phyloP scores from a whole-genome alignment of 2,113 vertebrate genomes.

The Epinephelus cyanopodus region DNA sequence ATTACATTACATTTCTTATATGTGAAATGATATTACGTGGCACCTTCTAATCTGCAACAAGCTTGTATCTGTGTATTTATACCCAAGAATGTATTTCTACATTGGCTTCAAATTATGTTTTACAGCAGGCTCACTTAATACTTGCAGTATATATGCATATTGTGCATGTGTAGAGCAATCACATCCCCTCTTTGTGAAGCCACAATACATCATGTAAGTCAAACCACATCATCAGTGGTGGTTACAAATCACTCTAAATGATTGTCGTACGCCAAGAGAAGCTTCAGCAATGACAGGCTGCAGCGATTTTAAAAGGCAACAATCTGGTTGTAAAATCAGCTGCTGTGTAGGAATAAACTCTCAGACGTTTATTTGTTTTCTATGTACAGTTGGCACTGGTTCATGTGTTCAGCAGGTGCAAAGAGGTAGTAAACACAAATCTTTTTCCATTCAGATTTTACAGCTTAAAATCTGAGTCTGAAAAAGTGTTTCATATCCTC shows the following conservation, averaged over 20 bases:
- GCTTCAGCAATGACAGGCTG: not conserved
- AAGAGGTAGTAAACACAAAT: slow-evolving; percentile 5
- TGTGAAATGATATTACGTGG: slow-evolving; percentile 2
- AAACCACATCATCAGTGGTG: not conserved
- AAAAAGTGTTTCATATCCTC: not conserved
- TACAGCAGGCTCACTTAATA: not conserved
- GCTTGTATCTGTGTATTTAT: not conserved
- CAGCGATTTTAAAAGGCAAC: not conserved
- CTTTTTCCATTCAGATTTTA: not conserved
- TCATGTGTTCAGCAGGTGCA: not conserved
- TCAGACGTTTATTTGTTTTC: not conserved
- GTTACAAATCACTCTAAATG: slow-evolving; percentile 5
- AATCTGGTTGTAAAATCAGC: not conserved
- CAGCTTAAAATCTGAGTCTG: not conserved
- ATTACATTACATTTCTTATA: not conserved
- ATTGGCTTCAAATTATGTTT: not conserved
- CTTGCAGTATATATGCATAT: not conserved
- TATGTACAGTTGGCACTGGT: not conserved
- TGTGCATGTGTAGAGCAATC: not conserved
- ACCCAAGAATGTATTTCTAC: not conserved
- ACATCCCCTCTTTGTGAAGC: not conserved
- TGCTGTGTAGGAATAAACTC: too few species aligned
- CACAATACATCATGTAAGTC: not conserved
- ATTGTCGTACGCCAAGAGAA: not conserved
- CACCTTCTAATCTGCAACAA: not conserved